phyloP scores from a whole-genome alignment of 2,888 invertebrate species.

The Matsumyia berberina region DNA sequence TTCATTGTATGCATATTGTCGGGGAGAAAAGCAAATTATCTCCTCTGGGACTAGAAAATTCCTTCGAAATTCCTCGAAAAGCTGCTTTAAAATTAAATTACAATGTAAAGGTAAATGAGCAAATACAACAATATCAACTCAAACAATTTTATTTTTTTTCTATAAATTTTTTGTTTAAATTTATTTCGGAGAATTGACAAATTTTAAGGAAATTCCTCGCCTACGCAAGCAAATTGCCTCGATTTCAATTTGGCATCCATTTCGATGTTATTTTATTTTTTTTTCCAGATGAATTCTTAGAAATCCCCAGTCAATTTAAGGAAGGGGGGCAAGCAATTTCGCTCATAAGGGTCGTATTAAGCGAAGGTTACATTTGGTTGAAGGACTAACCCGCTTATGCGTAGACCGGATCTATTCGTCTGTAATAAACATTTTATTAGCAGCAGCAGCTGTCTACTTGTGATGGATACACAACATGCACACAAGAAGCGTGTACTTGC shows the following conservation, averaged over 20 bases:
- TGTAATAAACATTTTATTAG: constrained; percentile 19
- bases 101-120: no score
- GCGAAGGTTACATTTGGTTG: neutral
- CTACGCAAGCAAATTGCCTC: neutral
- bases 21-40: no score
- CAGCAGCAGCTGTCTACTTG: constrained; percentile 18
- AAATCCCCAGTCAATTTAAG: neutral
- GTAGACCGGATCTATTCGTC: neutral
- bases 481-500: neutral
- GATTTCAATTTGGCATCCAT: constrained; percentile 2
- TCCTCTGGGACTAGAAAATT: no score
- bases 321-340: neutral
- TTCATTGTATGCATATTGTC: no score
- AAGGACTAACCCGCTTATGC: neutral
- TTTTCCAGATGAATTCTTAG: constrained; percentile 6
- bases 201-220: neutral
- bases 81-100: no score
- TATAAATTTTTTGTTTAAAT: no score
- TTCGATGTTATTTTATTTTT: neutral
- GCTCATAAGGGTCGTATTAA: neutral
- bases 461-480: neutral
- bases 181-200: neutral
- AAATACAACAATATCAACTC: no score
- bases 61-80: no score
- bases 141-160: no score